These are phyloP conservation scores for Sarcophaga variegata DNA, from an alignment of 2,888 invertebrate species.

Conservation along the genomic window DNA sequence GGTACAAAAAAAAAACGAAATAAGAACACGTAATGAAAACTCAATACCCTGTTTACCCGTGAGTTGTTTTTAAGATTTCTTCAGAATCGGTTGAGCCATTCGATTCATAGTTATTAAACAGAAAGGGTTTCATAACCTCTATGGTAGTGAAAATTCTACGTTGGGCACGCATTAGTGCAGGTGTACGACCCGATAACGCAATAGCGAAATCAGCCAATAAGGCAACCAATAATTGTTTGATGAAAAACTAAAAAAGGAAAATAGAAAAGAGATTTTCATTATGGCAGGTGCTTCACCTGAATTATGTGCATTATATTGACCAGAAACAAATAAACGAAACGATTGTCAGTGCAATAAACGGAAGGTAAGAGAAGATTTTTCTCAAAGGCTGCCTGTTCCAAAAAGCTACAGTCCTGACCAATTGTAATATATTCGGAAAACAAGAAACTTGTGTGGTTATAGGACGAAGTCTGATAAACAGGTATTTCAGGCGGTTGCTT, in stretches of 20 bases:
- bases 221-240: conserved; percentile 75
- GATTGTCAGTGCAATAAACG: conserved; percentile 71
- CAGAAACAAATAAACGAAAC: conserved; percentile 71
- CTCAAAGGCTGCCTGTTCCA: conserved; percentile 71
- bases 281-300: too few relatives aligned
- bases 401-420: conserved; percentile 70
- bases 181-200: conserved; percentile 70
- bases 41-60: conserved; percentile 68
- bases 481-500: conserved; percentile 53
- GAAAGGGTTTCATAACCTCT: conserved; percentile 75
- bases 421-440: conserved; percentile 70
- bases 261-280: background rate
- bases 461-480: conserved; percentile 73
- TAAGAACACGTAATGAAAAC: background rate
- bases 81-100: conserved; percentile 71
- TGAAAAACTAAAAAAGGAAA: conserved; percentile 65
- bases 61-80: conserved; percentile 40
- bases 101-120: conserved; percentile 74
- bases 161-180: conserved; percentile 73
- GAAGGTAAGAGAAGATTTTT: conserved; percentile 72
- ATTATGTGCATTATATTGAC: background rate
- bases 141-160: conserved; percentile 71
- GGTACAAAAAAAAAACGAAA: background rate
- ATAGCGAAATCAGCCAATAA: conserved; percentile 72
- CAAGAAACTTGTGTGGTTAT: conserved; percentile 66